Conservation (phyloP, 2,113 vertebrate species). For the Hemibates koningsi region DNA sequence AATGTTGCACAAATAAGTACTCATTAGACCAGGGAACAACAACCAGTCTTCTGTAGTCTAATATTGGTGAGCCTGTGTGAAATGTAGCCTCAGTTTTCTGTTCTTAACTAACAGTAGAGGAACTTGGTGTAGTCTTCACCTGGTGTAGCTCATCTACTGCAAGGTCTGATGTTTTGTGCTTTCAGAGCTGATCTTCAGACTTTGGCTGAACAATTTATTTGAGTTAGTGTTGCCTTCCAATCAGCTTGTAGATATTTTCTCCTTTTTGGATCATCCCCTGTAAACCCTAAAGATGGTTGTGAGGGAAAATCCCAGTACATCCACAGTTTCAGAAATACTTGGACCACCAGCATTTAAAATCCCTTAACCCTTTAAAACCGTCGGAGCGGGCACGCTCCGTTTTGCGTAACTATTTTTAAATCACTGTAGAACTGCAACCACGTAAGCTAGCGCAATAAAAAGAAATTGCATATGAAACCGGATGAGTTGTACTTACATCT, state of each 20-base stretch:
- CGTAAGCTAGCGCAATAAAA: too few relatives aligned
- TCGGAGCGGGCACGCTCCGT: too few relatives aligned
- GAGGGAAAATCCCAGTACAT: neutral
- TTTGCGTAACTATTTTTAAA: too few relatives aligned
- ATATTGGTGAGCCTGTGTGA: neutral
- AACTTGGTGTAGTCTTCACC: neutral
- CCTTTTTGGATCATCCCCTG: neutral
- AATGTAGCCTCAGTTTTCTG: neutral
- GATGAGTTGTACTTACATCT: too few relatives aligned
- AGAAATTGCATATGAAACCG: too few relatives aligned
- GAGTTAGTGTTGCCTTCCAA: neutral
- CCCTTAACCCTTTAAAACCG: neutral
- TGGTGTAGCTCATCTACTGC: neutral
- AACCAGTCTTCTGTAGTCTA: neutral
- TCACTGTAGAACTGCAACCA: too few relatives aligned
- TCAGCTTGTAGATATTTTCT: neutral
- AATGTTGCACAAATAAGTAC: neutral
- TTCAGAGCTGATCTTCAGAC: neutral
- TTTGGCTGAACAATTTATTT: neutral
- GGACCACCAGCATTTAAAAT: neutral
- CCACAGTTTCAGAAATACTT: neutral
- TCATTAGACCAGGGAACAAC: neutral
- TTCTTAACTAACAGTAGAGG: neutral
- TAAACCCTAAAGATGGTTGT: neutral
- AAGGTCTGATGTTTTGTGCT: neutral